These are phyloP conservation scores for Bombus waltoni DNA, from an alignment of 1,140 invertebrate genomes.

Conservation along the genomic window DNA sequence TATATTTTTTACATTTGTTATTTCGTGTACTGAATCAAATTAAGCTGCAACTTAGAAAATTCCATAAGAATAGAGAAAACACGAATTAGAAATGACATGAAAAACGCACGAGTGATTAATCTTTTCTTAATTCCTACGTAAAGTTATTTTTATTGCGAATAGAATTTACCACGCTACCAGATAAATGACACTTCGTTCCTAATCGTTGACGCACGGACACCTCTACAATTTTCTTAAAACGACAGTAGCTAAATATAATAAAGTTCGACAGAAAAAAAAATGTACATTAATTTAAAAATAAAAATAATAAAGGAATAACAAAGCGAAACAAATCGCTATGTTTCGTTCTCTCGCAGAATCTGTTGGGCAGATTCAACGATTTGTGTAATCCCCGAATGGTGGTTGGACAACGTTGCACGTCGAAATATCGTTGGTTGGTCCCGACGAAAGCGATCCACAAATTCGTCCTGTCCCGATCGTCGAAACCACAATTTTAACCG, in stretches of 20 bases:
- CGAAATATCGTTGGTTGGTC: neutral
- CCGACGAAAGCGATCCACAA: constrained; percentile 41
- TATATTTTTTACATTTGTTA: too few species aligned
- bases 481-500: constrained; percentile 58
- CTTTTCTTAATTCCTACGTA: too few species aligned
- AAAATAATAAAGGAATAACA: neutral
- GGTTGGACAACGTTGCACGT: neutral
- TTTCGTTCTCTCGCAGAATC: neutral
- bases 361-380: neutral
- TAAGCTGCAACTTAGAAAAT: neutral
- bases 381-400: neutral
- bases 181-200: too few species aligned
- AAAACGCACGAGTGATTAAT: too few species aligned
- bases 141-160: too few species aligned
- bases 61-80: too few species aligned
- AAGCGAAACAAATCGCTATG: neutral
- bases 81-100: neutral
- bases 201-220: too few species aligned
- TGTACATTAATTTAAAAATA: too few species aligned
- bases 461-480: constrained; percentile 41
- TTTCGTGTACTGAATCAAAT: neutral
- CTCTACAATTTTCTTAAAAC: too few species aligned
- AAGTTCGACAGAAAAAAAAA: too few species aligned
- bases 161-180: too few species aligned
- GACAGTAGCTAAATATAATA: too few species aligned